phyloP scores from a whole-genome alignment of 1,140 invertebrate species.

The Tetraneura akinire region DNA sequence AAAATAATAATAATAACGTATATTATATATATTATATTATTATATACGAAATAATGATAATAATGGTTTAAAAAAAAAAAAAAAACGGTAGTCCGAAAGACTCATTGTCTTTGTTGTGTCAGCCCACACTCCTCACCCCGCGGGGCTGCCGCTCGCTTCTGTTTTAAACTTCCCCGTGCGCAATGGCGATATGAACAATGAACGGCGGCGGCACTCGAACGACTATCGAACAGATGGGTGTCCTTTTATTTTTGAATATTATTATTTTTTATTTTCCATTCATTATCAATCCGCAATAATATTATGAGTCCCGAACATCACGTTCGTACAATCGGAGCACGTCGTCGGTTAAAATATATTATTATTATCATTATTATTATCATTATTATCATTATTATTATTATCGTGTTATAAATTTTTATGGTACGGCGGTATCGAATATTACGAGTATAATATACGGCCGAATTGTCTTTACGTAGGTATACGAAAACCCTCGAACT shows the following conservation, averaged over 20 bases:
- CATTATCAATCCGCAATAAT: slow-evolving; percentile 13
- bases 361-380: too few relatives aligned
- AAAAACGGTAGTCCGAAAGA: slow-evolving; percentile 47
- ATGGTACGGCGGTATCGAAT: too few relatives aligned
- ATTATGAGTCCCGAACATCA: background rate
- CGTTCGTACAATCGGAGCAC: background rate
- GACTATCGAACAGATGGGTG: slow-evolving; percentile 33
- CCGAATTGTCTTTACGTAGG: too few relatives aligned
- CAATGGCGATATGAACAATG: slow-evolving; percentile 20
- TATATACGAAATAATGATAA: slow-evolving; percentile 28
- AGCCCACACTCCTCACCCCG: slow-evolving; percentile 26
- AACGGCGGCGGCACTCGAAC: slow-evolving; percentile 31
- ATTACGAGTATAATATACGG: too few relatives aligned
- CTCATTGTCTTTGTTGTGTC: slow-evolving; percentile 47
- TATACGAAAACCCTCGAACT: too few relatives aligned
- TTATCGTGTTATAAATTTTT: too few relatives aligned
- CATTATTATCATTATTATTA: too few relatives aligned
- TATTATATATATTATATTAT: too few relatives aligned
- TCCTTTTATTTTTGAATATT: background rate
- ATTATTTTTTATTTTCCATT: background rate
- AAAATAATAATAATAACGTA: slow-evolving; percentile 29
- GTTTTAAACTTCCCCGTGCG: slow-evolving; percentile 19
- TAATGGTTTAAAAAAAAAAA: slow-evolving; percentile 2
- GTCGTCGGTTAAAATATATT: background rate
- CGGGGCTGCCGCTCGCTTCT: background rate